Base-by-base conservation (phyloP, 2,797 vertebrate genomes). In the Graptemys geographica region DNA sequence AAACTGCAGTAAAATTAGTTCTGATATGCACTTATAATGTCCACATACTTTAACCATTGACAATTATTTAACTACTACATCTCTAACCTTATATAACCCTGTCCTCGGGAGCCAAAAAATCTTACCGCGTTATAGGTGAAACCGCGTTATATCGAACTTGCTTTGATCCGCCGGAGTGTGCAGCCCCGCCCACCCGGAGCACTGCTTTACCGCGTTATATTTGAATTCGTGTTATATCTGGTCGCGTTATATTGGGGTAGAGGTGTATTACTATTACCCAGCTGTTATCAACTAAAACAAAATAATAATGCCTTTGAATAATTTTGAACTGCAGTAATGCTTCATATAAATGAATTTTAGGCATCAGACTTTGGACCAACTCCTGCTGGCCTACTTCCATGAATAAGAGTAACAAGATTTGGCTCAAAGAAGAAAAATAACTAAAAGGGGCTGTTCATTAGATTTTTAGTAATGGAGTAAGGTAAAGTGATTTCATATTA, bases 351-450 rank as follows among this genome's bases (percentile, higher is more conserved):
- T 81, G 4, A 87, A 80, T 90, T 88, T 92, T 79, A 94, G 15
- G 28, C 62, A 84, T 84, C 21, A 49, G n/a, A 49, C 86, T 95
- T 87, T 92, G 79, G 55, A 83, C 6, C 55, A 85, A 11, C 59
- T 94, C 94, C 82, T 93, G 47, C 56, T 91, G 57, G 88, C 52
- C 55, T 92, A 88, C 91, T 91, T 86, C 80, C 41, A 86, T 86
- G 72, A 74, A 37, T 53, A 82, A 76, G 47, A 56, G n/a, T 52
- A 74, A 86, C 62, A 81, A 53, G 44, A 69, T 62, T 76, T n/a
- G 27, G 33, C 69, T 90, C 31, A 33, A 76, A 33, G 13, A 47
- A 41, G 53, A 90, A 76, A 81, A 52, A 41, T 44, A 57, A 57
- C 69, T 59, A 74, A 81, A 86, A 86, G 79, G 59, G 51, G 12